A percentile compares a stretch with the other conserved stretches of the same genome.
These are phyloP conservation scores for Donacobius atricapilla DNA, from an alignment of 2,113 vertebrate species.

Conservation along the genomic window DNA sequence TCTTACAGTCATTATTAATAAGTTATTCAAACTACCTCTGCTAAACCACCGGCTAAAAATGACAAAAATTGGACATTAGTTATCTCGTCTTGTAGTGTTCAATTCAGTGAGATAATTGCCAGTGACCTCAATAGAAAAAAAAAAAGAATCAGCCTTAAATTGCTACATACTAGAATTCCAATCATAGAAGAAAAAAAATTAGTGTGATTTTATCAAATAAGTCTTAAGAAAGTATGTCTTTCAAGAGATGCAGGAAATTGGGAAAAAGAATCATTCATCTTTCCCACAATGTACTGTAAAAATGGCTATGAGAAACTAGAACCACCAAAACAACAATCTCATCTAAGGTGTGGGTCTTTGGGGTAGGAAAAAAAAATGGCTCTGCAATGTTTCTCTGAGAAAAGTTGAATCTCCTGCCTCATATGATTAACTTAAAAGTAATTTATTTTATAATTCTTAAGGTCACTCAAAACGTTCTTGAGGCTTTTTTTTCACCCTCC, in stretches of 20 bases:
- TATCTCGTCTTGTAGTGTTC: neutral
- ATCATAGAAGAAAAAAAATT: neutral
- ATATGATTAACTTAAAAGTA: accelerated
- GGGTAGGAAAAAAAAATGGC: neutral
- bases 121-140: neutral
- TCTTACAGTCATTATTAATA: neutral
- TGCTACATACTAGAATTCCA: neutral
- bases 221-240: neutral
- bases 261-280: neutral
- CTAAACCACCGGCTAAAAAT: neutral
- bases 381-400: neutral
- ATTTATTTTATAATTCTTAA: neutral
- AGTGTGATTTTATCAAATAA: neutral
- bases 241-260: neutral
- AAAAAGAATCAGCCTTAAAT: neutral
- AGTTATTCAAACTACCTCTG: neutral
- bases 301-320: neutral
- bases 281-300: neutral
- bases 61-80: neutral
- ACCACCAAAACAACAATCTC: neutral
- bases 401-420: neutral
- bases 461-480: neutral
- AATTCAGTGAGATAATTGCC: neutral
- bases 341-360: accelerated
- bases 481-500: accelerated